A percentile compares a stretch with the other conserved stretches of the same genome.
These are phyloP conservation scores for Spea hammondii DNA, from an alignment of 2,797 vertebrate genomes.

Conservation along the genomic window DNA sequence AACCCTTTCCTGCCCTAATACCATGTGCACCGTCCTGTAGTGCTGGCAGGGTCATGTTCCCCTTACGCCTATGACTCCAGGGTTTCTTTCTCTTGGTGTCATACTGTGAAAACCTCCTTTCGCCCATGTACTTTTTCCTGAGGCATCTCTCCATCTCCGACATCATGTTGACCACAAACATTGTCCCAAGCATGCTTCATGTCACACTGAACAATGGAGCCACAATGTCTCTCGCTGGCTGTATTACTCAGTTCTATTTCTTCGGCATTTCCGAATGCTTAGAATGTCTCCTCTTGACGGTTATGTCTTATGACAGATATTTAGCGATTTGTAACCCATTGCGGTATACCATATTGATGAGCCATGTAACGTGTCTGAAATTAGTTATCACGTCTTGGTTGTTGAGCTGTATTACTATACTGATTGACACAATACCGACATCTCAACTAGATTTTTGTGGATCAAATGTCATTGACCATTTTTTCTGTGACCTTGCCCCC, in stretches of 20 bases:
- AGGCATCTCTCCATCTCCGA: conserved; percentile 22
- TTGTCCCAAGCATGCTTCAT: conserved; percentile 14
- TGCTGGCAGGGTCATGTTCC: too few relatives aligned
- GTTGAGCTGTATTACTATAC: background rate
- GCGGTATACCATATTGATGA: conserved; percentile 9
- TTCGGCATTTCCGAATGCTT: conserved; percentile 13
- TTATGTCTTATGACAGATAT: conserved; percentile 28
- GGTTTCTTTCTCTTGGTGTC: conserved; percentile 1
- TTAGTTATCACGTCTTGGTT: conserved; percentile 8
- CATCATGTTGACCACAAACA: background rate
- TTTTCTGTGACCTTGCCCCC: conserved; percentile 29
- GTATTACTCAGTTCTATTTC: conserved; percentile 6
- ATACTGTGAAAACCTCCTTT: background rate
- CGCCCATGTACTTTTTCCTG: conserved; percentile 29
- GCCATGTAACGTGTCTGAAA: background rate
- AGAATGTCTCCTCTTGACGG: conserved; percentile 13
- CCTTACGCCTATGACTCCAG: too few relatives aligned
- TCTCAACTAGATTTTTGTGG: conserved; percentile 18
- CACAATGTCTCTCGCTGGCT: background rate
- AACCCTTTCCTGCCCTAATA: too few relatives aligned
- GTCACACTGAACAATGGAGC: background rate
- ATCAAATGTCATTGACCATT: conserved; percentile 21
- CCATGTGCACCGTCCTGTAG: too few relatives aligned
- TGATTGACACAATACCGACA: background rate
- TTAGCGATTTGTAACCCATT: conserved; percentile 29